Base-by-base conservation (phyloP, 2,888 invertebrate genomes). In the Eurois occulta region DNA sequence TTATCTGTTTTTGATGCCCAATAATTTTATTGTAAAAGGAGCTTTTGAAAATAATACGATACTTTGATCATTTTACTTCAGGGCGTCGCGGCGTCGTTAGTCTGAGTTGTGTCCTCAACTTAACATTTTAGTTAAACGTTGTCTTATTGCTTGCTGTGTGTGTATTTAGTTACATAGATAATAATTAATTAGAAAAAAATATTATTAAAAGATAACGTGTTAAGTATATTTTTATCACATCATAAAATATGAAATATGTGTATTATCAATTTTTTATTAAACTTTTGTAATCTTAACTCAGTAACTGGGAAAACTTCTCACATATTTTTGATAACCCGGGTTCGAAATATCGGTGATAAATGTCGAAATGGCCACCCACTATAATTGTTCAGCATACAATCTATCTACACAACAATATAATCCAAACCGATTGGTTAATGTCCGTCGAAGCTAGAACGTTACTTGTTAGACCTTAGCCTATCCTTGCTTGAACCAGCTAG, bases 251-350 rank as follows among this genome's bases (percentile, higher is more conserved):
- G 35, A 58, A 70, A 52, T 35, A 62, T 60, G 10, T 32, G 18
- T 55, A 28, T 18, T 66, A 72, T 86, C 72, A 1, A 72, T 77
- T 58, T 77, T 52, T 85, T 82, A 86, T 85, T 66, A 74, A 66
- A 76, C 69, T 67, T 46, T 35, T 43, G 11, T 58, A 73, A 69
- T 74, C 82, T 69, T 43, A 8, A 72, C 46, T 35, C 4, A 10
- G 32, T 46, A 43, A 35, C 68, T 72, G 58, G 65, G 66, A 72
- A 75, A 75, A 55, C 10, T 43, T 74, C 74, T 74, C 35, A 32
- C 55, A 55, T 74, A 24, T 48, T 52, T 32, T 41, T 69, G 78
- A 70, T 83, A 76, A 80, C 68, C 68, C 72, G 55, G 52, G 66
- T 41, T 76, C 35, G 28, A 48, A 52, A 46, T 43, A 58, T 68